Percentiles rank a stretch among this genome's conserved stretches.
Evolutionary conservation across 2,888 invertebrate species (phyloP).

Genomic region (Seira sanloemensis): DNA sequence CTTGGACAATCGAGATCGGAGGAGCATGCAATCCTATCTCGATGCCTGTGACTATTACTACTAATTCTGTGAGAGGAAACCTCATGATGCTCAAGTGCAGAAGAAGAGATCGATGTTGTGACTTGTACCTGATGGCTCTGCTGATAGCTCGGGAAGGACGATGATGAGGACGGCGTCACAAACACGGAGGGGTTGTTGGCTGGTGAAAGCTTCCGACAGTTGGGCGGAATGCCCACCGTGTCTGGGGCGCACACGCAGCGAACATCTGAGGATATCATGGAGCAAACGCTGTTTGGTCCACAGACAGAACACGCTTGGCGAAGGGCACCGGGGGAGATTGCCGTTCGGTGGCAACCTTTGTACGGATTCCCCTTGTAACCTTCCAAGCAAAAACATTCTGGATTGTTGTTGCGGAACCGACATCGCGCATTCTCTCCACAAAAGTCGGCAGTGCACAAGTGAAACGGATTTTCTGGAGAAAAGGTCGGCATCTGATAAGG

Average conservation of each 20-base stretch:
- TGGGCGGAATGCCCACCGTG: conserved; percentile 59
- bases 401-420: conserved; percentile 78
- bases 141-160: not conserved
- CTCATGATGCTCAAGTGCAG: not conserved
- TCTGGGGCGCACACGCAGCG: conserved; percentile 74
- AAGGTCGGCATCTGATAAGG: not conserved
- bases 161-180: not conserved
- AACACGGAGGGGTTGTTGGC: not conserved
- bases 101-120: conserved; percentile 2
- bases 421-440: conserved; percentile 86
- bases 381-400: conserved; percentile 70
- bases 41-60: not conserved
- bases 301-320: conserved; percentile 75
- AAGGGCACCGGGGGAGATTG: conserved; percentile 77
- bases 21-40: conserved; percentile 29
- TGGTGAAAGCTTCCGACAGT: not conserved
- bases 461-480: conserved; percentile 12
- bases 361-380: conserved; percentile 74
- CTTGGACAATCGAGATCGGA: conserved; percentile 50
- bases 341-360: conserved; percentile 74
- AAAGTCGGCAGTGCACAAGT: conserved; percentile 77
- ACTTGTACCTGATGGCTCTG: conserved; percentile 37
- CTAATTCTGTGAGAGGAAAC: conserved; percentile 12
- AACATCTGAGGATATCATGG: conserved; percentile 57
- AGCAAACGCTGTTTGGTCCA: conserved; percentile 63